phyloP scores from a whole-genome alignment of 2,113 vertebrate genomes.

The Argyrosomus japonicus region DNA sequence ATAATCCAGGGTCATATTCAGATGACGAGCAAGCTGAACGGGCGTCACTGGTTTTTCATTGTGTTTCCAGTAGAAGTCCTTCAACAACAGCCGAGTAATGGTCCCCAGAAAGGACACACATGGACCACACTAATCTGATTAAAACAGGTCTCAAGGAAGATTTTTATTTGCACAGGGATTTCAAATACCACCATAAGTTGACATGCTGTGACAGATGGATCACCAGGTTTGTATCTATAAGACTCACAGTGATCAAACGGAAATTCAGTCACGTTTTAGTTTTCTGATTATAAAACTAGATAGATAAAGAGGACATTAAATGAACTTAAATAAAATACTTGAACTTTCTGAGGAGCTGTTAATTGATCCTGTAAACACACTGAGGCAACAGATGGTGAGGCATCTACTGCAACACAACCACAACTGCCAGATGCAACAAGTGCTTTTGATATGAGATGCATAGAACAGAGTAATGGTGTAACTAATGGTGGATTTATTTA shows the following conservation, averaged over 20 bases:
- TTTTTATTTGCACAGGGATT: constrained; percentile 41
- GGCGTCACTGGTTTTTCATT: not conserved
- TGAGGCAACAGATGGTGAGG: too few species aligned
- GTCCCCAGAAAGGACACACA: not conserved
- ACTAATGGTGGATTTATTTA: too few species aligned
- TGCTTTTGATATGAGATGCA: too few species aligned
- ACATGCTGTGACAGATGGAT: not conserved
- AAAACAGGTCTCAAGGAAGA: constrained; percentile 60
- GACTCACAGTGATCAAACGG: not conserved
- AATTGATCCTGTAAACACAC: not conserved
- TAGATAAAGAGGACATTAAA: not conserved
- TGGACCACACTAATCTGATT: constrained; percentile 80
- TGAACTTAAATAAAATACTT: not conserved
- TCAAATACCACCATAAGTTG: not conserved
- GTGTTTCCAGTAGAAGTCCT: constrained; percentile 1
- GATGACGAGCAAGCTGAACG: not conserved
- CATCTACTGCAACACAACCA: too few species aligned
- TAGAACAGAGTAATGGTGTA: too few species aligned
- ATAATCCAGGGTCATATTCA: not conserved
- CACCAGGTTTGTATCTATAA: not conserved
- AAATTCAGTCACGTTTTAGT: not conserved
- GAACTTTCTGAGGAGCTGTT: not conserved
- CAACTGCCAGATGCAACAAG: too few species aligned
- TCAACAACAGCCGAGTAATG: not conserved
- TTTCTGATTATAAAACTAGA: not conserved